Base-by-base conservation (phyloP, 23 tunicate genomes). In the Diplosoma virens region DNA sequence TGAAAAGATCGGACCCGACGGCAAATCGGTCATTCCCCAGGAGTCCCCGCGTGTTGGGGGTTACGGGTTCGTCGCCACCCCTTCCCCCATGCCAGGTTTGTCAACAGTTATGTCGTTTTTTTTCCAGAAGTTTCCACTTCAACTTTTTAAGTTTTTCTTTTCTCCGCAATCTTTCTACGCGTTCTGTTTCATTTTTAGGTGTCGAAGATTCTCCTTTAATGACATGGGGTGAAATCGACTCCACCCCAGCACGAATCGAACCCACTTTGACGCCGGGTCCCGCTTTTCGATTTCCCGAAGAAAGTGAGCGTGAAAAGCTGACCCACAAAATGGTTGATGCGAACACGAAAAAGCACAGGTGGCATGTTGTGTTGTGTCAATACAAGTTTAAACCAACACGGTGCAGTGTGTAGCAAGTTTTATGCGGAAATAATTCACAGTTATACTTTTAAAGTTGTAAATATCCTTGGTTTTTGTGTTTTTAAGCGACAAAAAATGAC, bases 191-290 rank as follows among this genome's bases (percentile, higher is more conserved):
- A 45, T 36, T 67, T 29, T 36, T 66, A 87, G 95, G 97, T 2
- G 97, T 84, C 30, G 67, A 73, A 5, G 83, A 86, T 58, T 84
- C 97, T 1, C 97, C 97, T 2, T 33, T 90, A 33, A 90, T 90
- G 97, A 90, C 97, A 23, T 90, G 97, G 97, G 97, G 97, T 37
- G 85, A 65, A 41, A 59, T 90, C 30, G 90, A 76, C 4, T 59
- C 86, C 27, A 90, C 97, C 0, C 97, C 97, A 1, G 77, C 78
- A n/a, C 37, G 88, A 55, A 22, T 83, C 2, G 97, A 90, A 6
- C 46, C 54, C 16, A 52, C 81, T 6, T 47, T 77, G 21, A 90
- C 97, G 7, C 97, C 97, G 5, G 97, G 97, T 5, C 97, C 97
- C 0, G 76, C 90, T 25, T 90, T 90, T 71, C 75, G 77, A 6